Evolutionary conservation across 2,888 invertebrate genomes (phyloP).

Genomic region (Coecobrya sp.): DNA sequence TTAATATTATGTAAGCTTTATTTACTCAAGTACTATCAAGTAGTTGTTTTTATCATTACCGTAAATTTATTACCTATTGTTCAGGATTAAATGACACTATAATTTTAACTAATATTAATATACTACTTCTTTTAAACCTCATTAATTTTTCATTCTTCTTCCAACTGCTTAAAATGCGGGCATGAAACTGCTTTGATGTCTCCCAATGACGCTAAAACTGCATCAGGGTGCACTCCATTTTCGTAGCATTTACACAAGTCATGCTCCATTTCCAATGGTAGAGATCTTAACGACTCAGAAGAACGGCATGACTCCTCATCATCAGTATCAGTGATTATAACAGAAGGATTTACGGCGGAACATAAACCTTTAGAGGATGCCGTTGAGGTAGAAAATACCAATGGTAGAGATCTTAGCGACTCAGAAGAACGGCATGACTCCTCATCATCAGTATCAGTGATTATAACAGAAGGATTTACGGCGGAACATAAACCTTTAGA

Average conservation of each 20-base stretch:
- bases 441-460: constrained; percentile 71
- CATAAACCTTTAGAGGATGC: not conserved
- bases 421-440: constrained; percentile 28
- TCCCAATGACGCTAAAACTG: constrained; percentile 58
- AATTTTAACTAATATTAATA: not conserved
- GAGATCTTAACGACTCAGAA: constrained; percentile 54
- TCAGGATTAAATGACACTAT: no score
- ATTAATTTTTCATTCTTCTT: constrained; percentile 44
- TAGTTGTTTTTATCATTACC: no score
- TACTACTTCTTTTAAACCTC: not conserved
- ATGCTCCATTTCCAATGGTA: constrained; percentile 66
- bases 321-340: constrained; percentile 73
- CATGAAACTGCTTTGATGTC: constrained; percentile 62
- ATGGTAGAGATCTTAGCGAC: constrained; percentile 62
- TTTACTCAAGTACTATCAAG: not conserved
- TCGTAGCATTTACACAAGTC: constrained; percentile 44
- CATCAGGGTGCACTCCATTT: not conserved
- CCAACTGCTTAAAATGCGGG: constrained; percentile 57
- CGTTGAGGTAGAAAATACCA: constrained; percentile 10
- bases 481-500: constrained; percentile 5
- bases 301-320: constrained; percentile 47
- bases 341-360: constrained; percentile 52
- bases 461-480: constrained; percentile 67
- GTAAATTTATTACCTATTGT: no score
- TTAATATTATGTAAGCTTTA: not conserved